Percentiles rank a stretch among this genome's conserved stretches.
phyloP scores from a whole-genome alignment of 2,888 invertebrate genomes.

The Argynnis bischoffii region DNA sequence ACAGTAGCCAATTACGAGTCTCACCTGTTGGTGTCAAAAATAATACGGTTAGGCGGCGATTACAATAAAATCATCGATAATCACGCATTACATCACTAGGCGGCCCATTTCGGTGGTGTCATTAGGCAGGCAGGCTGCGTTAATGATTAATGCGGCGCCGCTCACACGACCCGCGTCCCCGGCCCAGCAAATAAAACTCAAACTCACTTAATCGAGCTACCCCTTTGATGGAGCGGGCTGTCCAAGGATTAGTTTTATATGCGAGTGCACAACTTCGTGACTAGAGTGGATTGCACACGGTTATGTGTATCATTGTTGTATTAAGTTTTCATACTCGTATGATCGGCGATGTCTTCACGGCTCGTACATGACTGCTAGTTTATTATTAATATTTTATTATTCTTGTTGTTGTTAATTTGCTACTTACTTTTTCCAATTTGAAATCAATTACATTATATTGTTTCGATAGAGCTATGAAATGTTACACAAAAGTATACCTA shows the following conservation, averaged over 20 bases:
- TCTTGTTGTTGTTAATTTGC: not conserved
- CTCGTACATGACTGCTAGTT: not conserved
- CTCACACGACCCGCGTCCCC: slow-evolving; percentile 59
- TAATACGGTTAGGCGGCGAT: slow-evolving; percentile 43
- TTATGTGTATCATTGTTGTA: slow-evolving; percentile 25
- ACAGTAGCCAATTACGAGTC: slow-evolving; percentile 45
- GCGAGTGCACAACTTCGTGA: slow-evolving; percentile 49
- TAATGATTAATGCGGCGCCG: slow-evolving; percentile 82
- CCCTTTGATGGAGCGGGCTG: slow-evolving; percentile 77
- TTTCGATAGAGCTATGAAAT: not conserved
- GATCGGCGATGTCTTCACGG: slow-evolving; percentile 16
- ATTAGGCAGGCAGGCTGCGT: slow-evolving; percentile 80
- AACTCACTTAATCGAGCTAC: slow-evolving; percentile 79
- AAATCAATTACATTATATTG: not conserved
- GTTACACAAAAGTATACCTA: not conserved
- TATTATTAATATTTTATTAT: slow-evolving; percentile 1
- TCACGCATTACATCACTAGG: slow-evolving; percentile 56
- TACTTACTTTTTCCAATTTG: not conserved
- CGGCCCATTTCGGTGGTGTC: slow-evolving; percentile 77
- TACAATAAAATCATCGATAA: slow-evolving; percentile 50
- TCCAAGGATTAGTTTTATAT: slow-evolving; percentile 66
- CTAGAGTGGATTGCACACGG: slow-evolving; percentile 43
- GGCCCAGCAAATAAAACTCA: slow-evolving; percentile 74
- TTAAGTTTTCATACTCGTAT: slow-evolving; percentile 21
- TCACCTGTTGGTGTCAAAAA: slow-evolving; percentile 42